A percentile compares a stretch with the other conserved stretches of the same genome.
Conservation (phyloP, 2,797 vertebrate genomes). For the Chiroxiphia lanceolata region DNA sequence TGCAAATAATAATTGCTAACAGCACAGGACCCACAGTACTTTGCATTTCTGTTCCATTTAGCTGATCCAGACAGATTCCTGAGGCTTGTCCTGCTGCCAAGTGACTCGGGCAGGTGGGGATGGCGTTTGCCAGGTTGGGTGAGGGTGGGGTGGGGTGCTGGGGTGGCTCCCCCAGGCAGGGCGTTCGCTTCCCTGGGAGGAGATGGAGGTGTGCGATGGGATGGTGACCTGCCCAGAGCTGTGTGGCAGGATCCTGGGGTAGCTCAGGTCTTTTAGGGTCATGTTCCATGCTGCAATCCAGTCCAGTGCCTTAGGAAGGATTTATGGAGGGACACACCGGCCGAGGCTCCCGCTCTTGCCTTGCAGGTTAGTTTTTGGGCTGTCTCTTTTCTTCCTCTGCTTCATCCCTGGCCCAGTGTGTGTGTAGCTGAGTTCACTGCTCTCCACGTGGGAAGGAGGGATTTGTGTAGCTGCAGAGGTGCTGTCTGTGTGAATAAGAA, state of each 20-base stretch:
- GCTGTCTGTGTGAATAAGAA: not conserved
- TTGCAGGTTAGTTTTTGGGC: not conserved
- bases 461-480: fast-evolving
- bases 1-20: not conserved
- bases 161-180: not conserved
- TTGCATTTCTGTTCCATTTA: not conserved
- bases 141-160: not conserved
- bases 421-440: not conserved
- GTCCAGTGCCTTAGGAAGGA: not conserved
- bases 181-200: not conserved
- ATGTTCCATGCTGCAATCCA: not conserved
- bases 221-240: not conserved
- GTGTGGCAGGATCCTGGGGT: not conserved
- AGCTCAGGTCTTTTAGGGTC: not conserved
- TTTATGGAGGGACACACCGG: not conserved
- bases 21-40: fast-evolving
- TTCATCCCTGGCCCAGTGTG: fast-evolving
- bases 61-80: not conserved
- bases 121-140: fast-evolving
- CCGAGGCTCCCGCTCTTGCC: not conserved
- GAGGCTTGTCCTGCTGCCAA: not conserved
- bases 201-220: not conserved
- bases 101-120: not conserved
- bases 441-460: not conserved
- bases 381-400: not conserved